phyloP scores from a whole-genome alignment of 2,797 vertebrate species.

The Nannoperca australis region DNA sequence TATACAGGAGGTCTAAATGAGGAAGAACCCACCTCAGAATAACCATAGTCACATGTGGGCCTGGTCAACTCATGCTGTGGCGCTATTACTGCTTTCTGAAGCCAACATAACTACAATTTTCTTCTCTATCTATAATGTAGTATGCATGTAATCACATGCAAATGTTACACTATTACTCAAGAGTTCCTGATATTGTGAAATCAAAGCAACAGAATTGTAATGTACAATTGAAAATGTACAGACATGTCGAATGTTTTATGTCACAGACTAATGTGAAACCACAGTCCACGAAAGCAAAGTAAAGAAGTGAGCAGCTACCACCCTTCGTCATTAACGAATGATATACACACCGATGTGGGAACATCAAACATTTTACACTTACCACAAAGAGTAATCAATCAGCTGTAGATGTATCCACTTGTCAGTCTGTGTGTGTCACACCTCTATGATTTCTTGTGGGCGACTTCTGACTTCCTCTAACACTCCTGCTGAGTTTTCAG shows the following conservation, averaged over 20 bases:
- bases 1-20: slow-evolving; percentile 67
- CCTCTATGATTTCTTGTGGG: slow-evolving; percentile 7
- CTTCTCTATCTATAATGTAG: neutral
- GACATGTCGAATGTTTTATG: neutral
- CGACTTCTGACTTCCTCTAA: slow-evolving; percentile 42
- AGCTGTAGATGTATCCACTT: slow-evolving; percentile 19
- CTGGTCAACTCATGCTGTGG: slow-evolving; percentile 25
- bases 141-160: neutral
- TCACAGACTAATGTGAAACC: neutral
- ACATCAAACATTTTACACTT: slow-evolving; percentile 38
- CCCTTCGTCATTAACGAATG: neutral
- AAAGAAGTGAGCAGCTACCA: neutral
- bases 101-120: neutral
- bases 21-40: slow-evolving; percentile 69
- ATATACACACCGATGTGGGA: neutral
- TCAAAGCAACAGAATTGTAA: neutral
- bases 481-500: slow-evolving; percentile 22
- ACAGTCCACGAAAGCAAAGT: slow-evolving; percentile 14
- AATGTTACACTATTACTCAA: neutral
- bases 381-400: slow-evolving; percentile 38
- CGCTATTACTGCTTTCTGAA: slow-evolving; percentile 22
- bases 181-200: slow-evolving; percentile 6
- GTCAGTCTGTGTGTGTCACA: neutral
- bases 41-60: slow-evolving; percentile 62
- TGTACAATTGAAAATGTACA: neutral